Conservation (phyloP, 2,797 vertebrate species). For the Phataginus tetradactyla region DNA sequence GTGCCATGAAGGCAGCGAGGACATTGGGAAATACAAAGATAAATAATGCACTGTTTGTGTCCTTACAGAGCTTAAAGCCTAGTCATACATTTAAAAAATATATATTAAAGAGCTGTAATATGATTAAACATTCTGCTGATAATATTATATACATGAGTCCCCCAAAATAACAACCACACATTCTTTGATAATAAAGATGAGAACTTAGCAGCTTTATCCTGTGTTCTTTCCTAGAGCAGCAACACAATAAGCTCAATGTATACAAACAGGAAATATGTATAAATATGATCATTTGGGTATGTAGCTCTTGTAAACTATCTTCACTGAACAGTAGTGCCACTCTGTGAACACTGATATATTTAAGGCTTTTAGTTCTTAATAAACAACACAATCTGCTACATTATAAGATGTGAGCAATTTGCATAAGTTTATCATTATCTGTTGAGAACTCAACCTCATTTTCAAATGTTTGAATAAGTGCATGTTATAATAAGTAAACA, state of each 20-base stretch:
- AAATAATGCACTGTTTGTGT: neutral
- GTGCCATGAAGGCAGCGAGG: neutral
- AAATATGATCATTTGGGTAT: neutral
- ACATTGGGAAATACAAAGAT: neutral
- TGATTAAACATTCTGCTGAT: neutral
- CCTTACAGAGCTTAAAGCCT: neutral
- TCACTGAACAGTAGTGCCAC: neutral
- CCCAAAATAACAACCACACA: neutral
- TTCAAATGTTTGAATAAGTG: conserved; percentile 79
- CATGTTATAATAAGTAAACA: conserved; percentile 63
- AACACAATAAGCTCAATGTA: neutral
- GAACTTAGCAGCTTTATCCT: neutral
- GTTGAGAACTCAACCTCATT: conserved; percentile 66
- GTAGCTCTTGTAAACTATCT: neutral
- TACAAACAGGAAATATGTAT: neutral
- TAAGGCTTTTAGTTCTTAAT: conserved; percentile 55
- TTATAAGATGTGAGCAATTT: conserved; percentile 68
- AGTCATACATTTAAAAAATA: neutral
- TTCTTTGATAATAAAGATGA: neutral
- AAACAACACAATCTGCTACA: conserved; percentile 65
- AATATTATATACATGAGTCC: neutral
- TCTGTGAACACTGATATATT: neutral
- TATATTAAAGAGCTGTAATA: neutral
- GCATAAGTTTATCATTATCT: conserved; percentile 69
- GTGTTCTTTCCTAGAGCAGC: neutral